phyloP scores from a whole-genome alignment of 2,797 vertebrate genomes.

The Ispidina picta region DNA sequence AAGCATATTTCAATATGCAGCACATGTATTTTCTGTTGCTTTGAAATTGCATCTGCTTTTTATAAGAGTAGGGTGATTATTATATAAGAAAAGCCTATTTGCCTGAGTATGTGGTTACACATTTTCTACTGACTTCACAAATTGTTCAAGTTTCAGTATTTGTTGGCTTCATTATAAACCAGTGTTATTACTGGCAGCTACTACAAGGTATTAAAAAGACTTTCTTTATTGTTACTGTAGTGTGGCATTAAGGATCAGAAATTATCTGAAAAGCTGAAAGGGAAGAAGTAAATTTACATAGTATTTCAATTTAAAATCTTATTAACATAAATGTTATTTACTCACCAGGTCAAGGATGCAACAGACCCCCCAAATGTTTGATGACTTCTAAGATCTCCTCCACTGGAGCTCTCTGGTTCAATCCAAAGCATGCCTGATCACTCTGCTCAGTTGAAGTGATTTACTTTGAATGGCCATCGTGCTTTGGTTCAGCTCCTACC shows the following conservation, averaged over 20 bases:
- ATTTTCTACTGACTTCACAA: constrained; percentile 72
- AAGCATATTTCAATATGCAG: not conserved
- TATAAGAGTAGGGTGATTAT: constrained; percentile 33
- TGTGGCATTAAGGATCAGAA: constrained; percentile 29
- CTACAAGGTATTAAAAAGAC: constrained; percentile 10
- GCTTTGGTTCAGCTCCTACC: not conserved
- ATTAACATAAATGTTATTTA: not conserved
- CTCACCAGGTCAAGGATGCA: not conserved
- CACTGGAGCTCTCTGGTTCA: not conserved
- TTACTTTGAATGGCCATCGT: not conserved
- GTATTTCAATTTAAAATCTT: constrained; percentile 5
- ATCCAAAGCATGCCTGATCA: not conserved
- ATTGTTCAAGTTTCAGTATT: constrained; percentile 66
- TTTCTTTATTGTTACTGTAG: constrained; percentile 19
- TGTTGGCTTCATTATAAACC: constrained; percentile 55
- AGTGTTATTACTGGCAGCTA: constrained; percentile 55
- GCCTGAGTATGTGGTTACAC: constrained; percentile 51
- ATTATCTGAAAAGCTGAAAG: constrained; percentile 28
- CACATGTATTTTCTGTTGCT: constrained; percentile 19
- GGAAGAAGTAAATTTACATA: not conserved
- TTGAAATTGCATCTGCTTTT: constrained; percentile 65
- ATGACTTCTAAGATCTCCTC: not conserved
- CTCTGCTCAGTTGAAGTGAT: not conserved
- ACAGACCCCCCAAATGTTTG: not conserved
- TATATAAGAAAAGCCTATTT: constrained; percentile 60